A percentile compares a stretch with the other conserved stretches of the same genome.
Evolutionary conservation across 2,888 invertebrate genomes (phyloP).

Genomic region (Drosophila neonasuta): DNA sequence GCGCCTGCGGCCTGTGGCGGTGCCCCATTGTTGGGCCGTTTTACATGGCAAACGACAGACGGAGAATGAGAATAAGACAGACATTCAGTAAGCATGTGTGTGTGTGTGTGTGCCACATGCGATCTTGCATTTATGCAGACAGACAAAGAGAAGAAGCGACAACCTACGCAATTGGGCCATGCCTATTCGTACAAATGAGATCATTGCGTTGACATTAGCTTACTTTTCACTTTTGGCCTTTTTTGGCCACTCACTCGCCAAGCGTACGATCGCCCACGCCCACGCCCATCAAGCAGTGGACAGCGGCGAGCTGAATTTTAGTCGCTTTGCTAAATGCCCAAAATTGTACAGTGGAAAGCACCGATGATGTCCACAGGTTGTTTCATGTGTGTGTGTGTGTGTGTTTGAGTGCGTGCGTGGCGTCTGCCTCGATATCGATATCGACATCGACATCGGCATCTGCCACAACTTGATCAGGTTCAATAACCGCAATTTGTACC

Average conservation of each 20-base stretch:
- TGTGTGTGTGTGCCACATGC: not conserved
- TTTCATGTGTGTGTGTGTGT: not conserved
- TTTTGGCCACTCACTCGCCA: conserved; percentile 42
- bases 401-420: conserved; percentile 24
- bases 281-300: conserved; percentile 24
- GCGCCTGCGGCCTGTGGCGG: conserved; percentile 49
- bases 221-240: conserved; percentile 74
- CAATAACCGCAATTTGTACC: conserved; percentile 75
- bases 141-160: conserved; percentile 1
- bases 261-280: conserved; percentile 29
- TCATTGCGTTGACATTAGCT: conserved; percentile 73
- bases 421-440: conserved; percentile 26
- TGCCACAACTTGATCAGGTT: conserved; percentile 53
- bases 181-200: conserved; percentile 65
- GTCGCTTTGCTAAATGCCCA: conserved; percentile 56
- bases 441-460: conserved; percentile 11
- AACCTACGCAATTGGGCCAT: conserved; percentile 71
- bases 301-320: conserved; percentile 7
- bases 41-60: conserved; percentile 57
- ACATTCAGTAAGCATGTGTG: conserved; percentile 3
- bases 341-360: conserved; percentile 62
- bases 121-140: conserved; percentile 33
- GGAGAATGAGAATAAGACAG: not conserved
- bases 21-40: conserved; percentile 58
- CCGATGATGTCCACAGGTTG: conserved; percentile 39